A percentile compares a stretch with the other conserved stretches of the same genome.
Conservation (phyloP, 1,140 invertebrate species). For the Telenomus remus region DNA sequence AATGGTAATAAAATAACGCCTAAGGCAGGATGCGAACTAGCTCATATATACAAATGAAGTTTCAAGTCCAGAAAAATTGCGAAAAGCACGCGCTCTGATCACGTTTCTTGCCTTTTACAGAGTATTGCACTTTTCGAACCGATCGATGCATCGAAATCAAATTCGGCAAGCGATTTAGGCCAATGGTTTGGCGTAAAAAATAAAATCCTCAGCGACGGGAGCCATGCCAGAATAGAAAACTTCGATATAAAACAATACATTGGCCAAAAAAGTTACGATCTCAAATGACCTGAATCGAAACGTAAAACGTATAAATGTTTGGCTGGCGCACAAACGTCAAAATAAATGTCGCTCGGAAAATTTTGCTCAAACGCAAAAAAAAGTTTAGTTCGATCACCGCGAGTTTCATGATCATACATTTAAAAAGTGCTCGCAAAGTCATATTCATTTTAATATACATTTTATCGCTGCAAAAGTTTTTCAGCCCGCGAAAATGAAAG, state of each 20-base stretch:
- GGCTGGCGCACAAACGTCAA: slow-evolving; percentile 37
- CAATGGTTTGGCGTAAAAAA: slow-evolving; percentile 36
- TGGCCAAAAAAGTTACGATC: slow-evolving; percentile 34
- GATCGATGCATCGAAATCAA: slow-evolving; percentile 40
- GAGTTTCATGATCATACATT: slow-evolving; percentile 2
- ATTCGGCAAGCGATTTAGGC: slow-evolving; percentile 39
- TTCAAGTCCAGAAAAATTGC: slow-evolving; percentile 14
- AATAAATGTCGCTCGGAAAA: slow-evolving; percentile 28
- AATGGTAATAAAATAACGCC: slow-evolving; percentile 34
- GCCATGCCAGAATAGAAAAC: slow-evolving; percentile 37
- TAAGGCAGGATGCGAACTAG: neutral
- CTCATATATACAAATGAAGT: neutral
- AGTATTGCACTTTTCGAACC: slow-evolving; percentile 33
- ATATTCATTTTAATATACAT: neutral
- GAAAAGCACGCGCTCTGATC: slow-evolving; percentile 13
- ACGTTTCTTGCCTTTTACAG: slow-evolving; percentile 9
- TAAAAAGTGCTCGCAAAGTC: no score
- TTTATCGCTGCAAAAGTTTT: neutral
- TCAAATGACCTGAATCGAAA: slow-evolving; percentile 49
- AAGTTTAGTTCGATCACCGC: slow-evolving; percentile 17
- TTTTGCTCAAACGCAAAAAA: slow-evolving; percentile 11
- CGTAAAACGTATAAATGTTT: slow-evolving; percentile 41
- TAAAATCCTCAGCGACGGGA: slow-evolving; percentile 25
- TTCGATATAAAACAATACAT: slow-evolving; percentile 43
- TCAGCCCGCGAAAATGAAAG: neutral